Conservation (phyloP, 2,797 vertebrate genomes). For the Malurus leucopterus region DNA sequence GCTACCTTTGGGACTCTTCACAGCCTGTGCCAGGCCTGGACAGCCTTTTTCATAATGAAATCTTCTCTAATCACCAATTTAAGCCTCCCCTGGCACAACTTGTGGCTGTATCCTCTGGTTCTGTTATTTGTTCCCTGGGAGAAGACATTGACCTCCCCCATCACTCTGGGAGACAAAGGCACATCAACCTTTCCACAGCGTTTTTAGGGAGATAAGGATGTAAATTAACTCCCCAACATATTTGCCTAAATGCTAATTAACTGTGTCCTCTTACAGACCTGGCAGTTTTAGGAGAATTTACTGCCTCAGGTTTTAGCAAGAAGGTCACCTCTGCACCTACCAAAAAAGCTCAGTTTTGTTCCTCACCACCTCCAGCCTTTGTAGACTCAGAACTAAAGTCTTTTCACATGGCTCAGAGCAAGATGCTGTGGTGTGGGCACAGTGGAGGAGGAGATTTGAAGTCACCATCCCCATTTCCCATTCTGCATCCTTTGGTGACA, state of each 20-base stretch:
- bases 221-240: neutral
- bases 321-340: neutral
- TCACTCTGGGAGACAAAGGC: neutral
- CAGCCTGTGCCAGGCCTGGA: neutral
- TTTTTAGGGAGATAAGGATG: neutral
- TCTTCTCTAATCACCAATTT: neutral
- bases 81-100: neutral
- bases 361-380: neutral
- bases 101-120: neutral
- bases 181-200: neutral
- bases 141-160: neutral
- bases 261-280: neutral
- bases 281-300: neutral
- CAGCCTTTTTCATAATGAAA: neutral
- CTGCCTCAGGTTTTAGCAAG: neutral
- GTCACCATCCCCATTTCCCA: neutral
- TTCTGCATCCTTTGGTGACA: neutral
- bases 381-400: neutral
- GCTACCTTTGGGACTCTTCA: neutral
- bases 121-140: neutral
- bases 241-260: neutral
- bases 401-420: neutral
- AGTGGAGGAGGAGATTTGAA: neutral
- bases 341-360: neutral
- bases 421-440: neutral